Evolutionary conservation across 1,140 invertebrate species (phyloP).

Genomic region (Lordiphosa mommai): DNA sequence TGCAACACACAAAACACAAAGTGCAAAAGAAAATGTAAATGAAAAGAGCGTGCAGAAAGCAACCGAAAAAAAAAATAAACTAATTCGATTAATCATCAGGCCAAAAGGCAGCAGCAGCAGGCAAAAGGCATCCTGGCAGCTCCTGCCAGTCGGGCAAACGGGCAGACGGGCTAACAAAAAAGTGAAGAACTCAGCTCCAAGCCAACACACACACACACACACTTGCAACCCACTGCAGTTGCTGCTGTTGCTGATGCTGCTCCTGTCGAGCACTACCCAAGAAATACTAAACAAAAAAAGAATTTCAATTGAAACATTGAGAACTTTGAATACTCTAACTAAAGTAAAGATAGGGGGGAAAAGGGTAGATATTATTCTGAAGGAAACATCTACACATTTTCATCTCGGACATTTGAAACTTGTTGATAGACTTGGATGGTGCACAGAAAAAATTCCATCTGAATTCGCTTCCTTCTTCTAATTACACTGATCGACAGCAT

Average conservation of each 20-base stretch:
- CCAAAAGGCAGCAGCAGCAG: constrained; percentile 37
- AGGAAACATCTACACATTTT: too few relatives aligned
- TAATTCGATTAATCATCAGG: constrained; percentile 77
- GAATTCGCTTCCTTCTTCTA: too few relatives aligned
- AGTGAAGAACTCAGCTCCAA: constrained; percentile 25
- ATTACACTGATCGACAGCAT: too few relatives aligned
- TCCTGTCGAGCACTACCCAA: constrained; percentile 36
- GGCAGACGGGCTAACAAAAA: constrained; percentile 11
- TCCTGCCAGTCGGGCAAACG: constrained; percentile 17
- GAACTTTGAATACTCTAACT: background rate
- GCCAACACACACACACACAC: constrained; percentile 14
- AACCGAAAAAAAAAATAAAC: constrained; percentile 56
- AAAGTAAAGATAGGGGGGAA: too few relatives aligned
- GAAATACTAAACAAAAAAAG: background rate
- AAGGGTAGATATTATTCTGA: too few relatives aligned
- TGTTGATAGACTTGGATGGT: too few relatives aligned
- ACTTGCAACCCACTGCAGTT: constrained; percentile 25
- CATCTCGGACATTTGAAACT: too few relatives aligned
- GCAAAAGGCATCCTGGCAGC: constrained; percentile 37
- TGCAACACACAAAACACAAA: constrained; percentile 51
- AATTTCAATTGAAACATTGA: too few relatives aligned
- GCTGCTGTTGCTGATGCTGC: constrained; percentile 19
- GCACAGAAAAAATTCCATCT: too few relatives aligned
- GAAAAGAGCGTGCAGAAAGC: constrained; percentile 41
- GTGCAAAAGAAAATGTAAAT: constrained; percentile 75